Percentiles rank a stretch among this genome's conserved stretches.
Conservation (phyloP, 2,888 invertebrate species). For the Cataglyphis albicans region DNA sequence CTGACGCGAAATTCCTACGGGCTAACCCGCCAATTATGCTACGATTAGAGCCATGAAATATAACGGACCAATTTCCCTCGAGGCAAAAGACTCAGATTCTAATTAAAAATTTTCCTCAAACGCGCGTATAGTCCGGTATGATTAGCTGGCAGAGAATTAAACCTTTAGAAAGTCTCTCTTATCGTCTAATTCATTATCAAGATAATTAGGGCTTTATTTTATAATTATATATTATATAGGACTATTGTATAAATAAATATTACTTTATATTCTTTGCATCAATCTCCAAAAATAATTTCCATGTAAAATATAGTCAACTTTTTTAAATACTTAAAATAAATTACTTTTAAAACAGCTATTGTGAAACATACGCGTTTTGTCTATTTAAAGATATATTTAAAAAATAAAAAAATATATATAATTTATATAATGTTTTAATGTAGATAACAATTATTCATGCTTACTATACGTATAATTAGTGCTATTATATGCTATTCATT, state of each 20-base stretch:
- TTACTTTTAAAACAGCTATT: neutral
- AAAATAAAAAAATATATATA: neutral
- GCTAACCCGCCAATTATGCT: slow-evolving; percentile 20
- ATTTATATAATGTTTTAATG: neutral
- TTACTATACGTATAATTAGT: neutral
- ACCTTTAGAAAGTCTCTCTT: neutral
- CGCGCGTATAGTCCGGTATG: neutral
- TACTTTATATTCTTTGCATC: neutral
- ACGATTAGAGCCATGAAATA: slow-evolving; percentile 15
- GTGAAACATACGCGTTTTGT: neutral
- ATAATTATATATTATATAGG: neutral
- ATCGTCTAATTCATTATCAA: neutral
- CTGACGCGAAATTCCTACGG: slow-evolving; percentile 15
- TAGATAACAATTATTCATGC: neutral
- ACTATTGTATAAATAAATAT: neutral
- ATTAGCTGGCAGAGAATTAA: neutral
- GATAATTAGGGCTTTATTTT: neutral
- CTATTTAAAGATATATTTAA: neutral
- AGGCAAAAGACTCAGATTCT: slow-evolving; percentile 16
- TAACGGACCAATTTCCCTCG: neutral
- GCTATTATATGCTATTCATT: neutral
- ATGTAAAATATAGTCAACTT: neutral
- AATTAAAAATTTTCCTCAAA: slow-evolving; percentile 35
- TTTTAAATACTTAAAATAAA: neutral
- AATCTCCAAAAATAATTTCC: neutral